Evolutionary conservation across 2,113 vertebrate species (phyloP).

Genomic region (Orycteropus afer): DNA sequence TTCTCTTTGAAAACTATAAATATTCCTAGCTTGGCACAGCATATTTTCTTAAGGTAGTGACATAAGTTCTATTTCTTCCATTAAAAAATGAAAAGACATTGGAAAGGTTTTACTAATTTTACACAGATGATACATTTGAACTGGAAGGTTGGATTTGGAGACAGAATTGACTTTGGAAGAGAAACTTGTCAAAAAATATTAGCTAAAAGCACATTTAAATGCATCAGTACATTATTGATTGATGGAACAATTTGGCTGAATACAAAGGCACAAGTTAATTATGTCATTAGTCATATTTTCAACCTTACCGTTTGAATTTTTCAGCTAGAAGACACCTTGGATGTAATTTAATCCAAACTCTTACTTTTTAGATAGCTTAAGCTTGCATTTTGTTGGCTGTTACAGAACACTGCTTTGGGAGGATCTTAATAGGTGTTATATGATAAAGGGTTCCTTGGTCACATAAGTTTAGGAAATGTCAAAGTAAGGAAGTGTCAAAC

Average conservation of each 20-base stretch:
- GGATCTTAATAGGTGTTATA: background rate
- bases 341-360: background rate
- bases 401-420: background rate
- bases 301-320: background rate
- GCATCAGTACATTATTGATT: background rate
- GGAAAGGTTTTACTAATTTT: constrained; percentile 48
- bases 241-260: background rate
- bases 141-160: background rate
- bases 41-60: constrained; percentile 38
- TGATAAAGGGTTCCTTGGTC: background rate
- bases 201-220: background rate
- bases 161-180: background rate
- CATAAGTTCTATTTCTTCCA: constrained; percentile 50
- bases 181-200: constrained; percentile 17
- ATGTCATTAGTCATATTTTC: background rate
- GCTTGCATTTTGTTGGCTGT: constrained; percentile 6
- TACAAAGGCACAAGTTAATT: constrained; percentile 28
- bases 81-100: constrained; percentile 8
- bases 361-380: background rate
- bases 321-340: background rate
- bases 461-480: background rate
- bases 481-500: background rate
- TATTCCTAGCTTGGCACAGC: background rate
- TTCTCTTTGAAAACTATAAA: constrained; percentile 59
- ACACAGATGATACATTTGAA: constrained; percentile 15